Percentiles rank a stretch among this genome's conserved stretches.
Evolutionary conservation across 1,140 invertebrate genomes (phyloP).

Genomic region (Musca domestica): DNA sequence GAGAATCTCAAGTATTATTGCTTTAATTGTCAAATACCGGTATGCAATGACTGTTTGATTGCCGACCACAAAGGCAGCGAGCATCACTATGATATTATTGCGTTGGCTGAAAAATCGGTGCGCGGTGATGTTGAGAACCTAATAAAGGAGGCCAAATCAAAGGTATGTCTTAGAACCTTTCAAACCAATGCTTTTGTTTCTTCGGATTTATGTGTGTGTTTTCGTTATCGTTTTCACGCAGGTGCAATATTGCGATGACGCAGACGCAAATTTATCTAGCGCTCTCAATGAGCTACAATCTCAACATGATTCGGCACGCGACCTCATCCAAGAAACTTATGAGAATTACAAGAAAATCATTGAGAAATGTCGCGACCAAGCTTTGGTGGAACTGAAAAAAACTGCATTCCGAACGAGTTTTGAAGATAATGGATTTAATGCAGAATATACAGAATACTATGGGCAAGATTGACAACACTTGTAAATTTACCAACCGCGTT

Average conservation of each 20-base stretch:
- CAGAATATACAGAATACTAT: constrained; percentile 76
- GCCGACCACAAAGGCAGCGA: constrained; percentile 72
- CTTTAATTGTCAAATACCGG: constrained; percentile 75
- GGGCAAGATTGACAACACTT: constrained; percentile 80
- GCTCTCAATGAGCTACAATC: constrained; percentile 80
- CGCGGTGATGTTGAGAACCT: constrained; percentile 73
- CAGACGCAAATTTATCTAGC: constrained; percentile 69
- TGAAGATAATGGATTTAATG: constrained; percentile 84
- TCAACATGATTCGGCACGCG: constrained; percentile 82
- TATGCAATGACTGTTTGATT: constrained; percentile 79
- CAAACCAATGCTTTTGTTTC: too few species aligned
- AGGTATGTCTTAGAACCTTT: constrained; percentile 39
- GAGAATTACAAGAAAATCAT: constrained; percentile 78
- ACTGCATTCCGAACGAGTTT: constrained; percentile 78
- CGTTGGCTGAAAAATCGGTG: constrained; percentile 71
- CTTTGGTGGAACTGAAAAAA: constrained; percentile 72
- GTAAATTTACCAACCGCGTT: constrained; percentile 75
- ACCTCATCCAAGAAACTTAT: constrained; percentile 81
- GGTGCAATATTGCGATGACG: constrained; percentile 72
- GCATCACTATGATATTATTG: constrained; percentile 75
- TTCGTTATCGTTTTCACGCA: constrained; percentile 7
- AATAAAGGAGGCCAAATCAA: constrained; percentile 69
- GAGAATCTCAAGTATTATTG: constrained; percentile 82
- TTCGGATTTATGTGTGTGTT: not conserved
- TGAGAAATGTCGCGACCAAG: constrained; percentile 73